Conservation (phyloP, 2,888 invertebrate species). For the Serripes groenlandicus region DNA sequence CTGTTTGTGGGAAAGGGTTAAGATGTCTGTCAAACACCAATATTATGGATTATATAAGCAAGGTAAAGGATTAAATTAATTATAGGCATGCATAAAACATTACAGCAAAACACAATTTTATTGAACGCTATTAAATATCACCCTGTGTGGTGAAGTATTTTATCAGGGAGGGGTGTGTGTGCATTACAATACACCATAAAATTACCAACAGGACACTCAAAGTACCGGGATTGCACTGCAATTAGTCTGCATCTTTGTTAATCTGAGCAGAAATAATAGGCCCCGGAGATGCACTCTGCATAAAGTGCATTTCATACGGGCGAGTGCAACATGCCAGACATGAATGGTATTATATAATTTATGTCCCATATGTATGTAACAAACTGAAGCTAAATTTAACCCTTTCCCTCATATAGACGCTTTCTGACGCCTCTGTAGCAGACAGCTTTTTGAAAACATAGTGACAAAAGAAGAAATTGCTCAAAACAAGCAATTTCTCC, state of each 20-base stretch:
- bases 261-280: not conserved
- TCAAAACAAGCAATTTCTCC: not conserved
- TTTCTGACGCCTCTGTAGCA: not conserved
- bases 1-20: too few species aligned
- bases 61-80: too few species aligned
- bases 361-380: not conserved
- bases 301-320: constrained; percentile 13
- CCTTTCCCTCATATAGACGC: not conserved
- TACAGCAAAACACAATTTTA: too few species aligned
- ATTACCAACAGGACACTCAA: not conserved
- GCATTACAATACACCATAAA: constrained; percentile 5
- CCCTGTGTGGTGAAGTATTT: not conserved
- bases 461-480: not conserved
- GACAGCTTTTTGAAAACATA: constrained; percentile 6
- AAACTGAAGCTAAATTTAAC: not conserved
- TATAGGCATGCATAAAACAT: too few species aligned
- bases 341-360: constrained; percentile 15
- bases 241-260: constrained; percentile 6
- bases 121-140: too few species aligned
- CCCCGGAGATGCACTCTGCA: constrained; percentile 6
- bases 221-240: not conserved
- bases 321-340: not conserved
- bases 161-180: not conserved
- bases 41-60: too few species aligned
- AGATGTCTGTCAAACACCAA: too few species aligned